Conservation (phyloP, 2,797 vertebrate genomes). For the Sebastes iracundus region DNA sequence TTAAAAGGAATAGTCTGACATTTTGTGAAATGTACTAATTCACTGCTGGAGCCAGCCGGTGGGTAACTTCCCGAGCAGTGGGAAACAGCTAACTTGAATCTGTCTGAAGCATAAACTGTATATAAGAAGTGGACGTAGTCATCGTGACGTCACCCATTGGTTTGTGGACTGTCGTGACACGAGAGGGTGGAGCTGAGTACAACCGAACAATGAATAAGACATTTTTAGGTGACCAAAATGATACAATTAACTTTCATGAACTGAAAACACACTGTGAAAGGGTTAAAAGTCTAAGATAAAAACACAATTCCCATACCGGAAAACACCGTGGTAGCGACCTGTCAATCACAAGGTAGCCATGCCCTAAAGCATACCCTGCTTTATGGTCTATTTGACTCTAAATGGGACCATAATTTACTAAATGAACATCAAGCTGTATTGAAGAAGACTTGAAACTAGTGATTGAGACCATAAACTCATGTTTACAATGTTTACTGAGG, state of each 20-base stretch:
- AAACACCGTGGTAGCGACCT: rapidly evolving
- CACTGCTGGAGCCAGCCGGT: background rate
- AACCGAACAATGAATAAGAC: background rate
- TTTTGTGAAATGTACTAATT: background rate
- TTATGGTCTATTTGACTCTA: background rate
- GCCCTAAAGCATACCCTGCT: background rate
- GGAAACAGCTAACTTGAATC: background rate
- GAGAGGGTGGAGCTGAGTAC: background rate
- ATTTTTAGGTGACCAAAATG: background rate
- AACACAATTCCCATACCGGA: background rate
- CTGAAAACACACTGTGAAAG: background rate
- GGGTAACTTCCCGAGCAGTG: background rate
- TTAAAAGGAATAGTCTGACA: background rate
- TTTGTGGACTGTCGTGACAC: background rate
- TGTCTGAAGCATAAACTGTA: background rate
- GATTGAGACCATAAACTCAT: too few species aligned
- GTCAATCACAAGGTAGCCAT: background rate
- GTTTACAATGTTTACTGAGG: too few species aligned
- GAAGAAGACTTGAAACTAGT: too few species aligned
- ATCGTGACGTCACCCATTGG: background rate
- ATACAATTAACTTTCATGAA: background rate
- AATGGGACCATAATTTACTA: too few species aligned
- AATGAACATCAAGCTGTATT: too few species aligned
- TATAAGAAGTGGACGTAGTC: background rate
- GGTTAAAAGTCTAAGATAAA: background rate